A percentile compares a stretch with the other conserved stretches of the same genome.
Evolutionary conservation across 2,113 vertebrate genomes (phyloP).

Genomic region (Apteryx mantelli): DNA sequence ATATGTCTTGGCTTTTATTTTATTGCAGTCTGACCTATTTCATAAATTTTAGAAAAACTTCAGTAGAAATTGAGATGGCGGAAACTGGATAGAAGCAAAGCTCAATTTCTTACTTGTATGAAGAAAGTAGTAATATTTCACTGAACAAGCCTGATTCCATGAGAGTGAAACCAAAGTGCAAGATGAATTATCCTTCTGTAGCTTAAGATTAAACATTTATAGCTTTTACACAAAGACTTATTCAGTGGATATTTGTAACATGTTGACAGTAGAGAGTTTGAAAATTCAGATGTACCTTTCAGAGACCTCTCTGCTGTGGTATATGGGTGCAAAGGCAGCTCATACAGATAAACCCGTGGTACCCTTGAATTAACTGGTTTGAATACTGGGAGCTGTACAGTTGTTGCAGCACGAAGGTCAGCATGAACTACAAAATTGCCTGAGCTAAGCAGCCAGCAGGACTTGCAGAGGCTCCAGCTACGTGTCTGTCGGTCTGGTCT

Average conservation of each 20-base stretch:
- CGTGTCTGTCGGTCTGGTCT: no score
- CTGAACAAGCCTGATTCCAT: not conserved
- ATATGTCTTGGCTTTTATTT: not conserved
- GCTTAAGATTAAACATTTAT: not conserved
- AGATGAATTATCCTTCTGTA: not conserved
- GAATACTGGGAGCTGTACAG: not conserved
- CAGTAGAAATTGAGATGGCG: not conserved
- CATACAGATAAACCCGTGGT: fast-evolving
- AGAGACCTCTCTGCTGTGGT: not conserved
- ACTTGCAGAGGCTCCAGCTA: not conserved
- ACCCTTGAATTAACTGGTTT: not conserved
- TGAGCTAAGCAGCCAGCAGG: fast-evolving
- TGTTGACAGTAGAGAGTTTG: not conserved
- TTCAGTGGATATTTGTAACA: not conserved
- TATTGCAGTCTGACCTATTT: not conserved
- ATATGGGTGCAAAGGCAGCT: not conserved
- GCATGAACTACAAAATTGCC: not conserved
- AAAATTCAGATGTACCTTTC: not conserved
- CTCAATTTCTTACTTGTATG: not conserved
- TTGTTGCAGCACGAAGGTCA: not conserved
- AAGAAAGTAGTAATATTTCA: not conserved
- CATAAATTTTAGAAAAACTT: not conserved
- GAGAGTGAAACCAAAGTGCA: not conserved
- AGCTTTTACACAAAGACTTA: not conserved
- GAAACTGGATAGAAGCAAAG: not conserved